phyloP scores from a whole-genome alignment of 2,888 invertebrate species.

The Amiota communis region DNA sequence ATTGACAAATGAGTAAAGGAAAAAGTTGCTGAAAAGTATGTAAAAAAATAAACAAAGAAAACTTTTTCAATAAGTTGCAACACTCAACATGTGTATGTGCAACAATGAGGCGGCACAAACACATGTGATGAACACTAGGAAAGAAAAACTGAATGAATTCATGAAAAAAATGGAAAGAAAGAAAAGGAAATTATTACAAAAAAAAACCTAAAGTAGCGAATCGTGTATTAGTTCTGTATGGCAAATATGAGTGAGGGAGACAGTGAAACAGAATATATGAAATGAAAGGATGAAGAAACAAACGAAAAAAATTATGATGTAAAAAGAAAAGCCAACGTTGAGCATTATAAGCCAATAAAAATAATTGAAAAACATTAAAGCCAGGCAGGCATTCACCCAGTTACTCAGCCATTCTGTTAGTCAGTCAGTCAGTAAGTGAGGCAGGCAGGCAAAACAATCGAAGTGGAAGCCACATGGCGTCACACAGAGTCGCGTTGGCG shows the following conservation, averaged over 20 bases:
- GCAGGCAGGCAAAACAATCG: background rate
- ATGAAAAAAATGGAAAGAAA: background rate
- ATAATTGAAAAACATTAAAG: slow-evolving; percentile 12
- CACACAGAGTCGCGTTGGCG: background rate
- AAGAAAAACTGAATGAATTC: slow-evolving; percentile 7
- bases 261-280: background rate
- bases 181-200: background rate
- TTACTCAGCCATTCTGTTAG: background rate
- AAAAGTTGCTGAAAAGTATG: too few relatives aligned
- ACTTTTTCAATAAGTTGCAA: slow-evolving; percentile 23
- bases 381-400: background rate
- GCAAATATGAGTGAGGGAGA: too few relatives aligned
- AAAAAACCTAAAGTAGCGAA: background rate
- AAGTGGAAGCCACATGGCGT: background rate
- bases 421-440: slow-evolving; percentile 1
- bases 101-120: slow-evolving; percentile 4
- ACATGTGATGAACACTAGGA: background rate
- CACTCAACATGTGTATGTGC: slow-evolving; percentile 20
- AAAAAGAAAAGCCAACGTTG: slow-evolving; percentile 8
- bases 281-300: background rate
- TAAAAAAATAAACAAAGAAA: background rate
- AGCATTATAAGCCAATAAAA: slow-evolving; percentile 19
- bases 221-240: background rate
- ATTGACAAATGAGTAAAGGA: too few relatives aligned
- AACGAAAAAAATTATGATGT: background rate